Conservation (phyloP, 2,888 invertebrate species). For the Drosophila mayaguana region DNA sequence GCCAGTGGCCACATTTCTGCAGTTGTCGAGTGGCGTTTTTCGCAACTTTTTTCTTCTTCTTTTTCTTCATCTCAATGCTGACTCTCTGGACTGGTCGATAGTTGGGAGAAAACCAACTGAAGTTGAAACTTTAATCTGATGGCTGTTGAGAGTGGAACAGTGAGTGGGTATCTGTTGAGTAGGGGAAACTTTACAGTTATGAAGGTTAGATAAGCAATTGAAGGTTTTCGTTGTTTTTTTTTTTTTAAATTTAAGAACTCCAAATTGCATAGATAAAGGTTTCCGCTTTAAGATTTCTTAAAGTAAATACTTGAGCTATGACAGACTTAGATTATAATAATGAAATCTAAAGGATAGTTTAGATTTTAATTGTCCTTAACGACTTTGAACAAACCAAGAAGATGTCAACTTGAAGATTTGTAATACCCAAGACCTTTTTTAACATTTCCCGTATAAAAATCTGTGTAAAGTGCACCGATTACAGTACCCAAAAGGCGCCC, state of each 20-base stretch:
- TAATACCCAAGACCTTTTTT: too few relatives aligned
- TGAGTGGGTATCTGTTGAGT: background rate
- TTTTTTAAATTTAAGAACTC: background rate
- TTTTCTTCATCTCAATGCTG: constrained; percentile 25
- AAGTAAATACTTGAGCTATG: background rate
- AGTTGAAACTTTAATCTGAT: constrained; percentile 22
- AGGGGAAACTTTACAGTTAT: constrained; percentile 2
- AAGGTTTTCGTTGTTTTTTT: too few relatives aligned
- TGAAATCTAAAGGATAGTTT: background rate
- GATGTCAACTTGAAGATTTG: background rate
- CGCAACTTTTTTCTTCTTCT: constrained; percentile 57
- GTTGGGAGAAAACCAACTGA: constrained; percentile 20
- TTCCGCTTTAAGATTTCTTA: background rate
- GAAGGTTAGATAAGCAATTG: constrained; percentile 4
- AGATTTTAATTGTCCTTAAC: background rate
- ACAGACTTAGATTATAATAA: too few relatives aligned
- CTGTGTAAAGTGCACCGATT: background rate
- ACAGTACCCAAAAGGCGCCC: background rate
- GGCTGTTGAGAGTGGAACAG: constrained; percentile 4
- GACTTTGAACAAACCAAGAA: background rate
- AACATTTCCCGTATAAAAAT: too few relatives aligned
- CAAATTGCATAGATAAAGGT: background rate
- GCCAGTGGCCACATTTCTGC: constrained; percentile 69
- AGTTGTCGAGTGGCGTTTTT: constrained; percentile 74
- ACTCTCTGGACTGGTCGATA: constrained; percentile 19